phyloP scores from a whole-genome alignment of 2,888 invertebrate species.

The Drosophila fungiperda region DNA sequence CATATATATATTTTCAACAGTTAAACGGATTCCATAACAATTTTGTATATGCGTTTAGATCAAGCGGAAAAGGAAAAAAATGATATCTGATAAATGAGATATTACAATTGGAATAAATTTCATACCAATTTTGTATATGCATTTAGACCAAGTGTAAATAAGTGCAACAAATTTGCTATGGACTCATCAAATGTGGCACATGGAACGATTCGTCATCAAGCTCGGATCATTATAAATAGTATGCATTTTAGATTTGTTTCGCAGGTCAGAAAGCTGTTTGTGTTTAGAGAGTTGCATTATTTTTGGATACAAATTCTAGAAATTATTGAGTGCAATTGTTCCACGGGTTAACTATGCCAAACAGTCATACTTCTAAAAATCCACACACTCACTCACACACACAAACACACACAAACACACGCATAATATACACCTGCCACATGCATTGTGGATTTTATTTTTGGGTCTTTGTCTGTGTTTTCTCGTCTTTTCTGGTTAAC shows the following conservation, averaged over 20 bases:
- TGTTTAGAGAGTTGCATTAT: slow-evolving; percentile 21
- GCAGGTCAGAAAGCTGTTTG: slow-evolving; percentile 16
- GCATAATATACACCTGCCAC: slow-evolving; percentile 50
- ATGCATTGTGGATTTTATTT: slow-evolving; percentile 65
- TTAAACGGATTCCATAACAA: not conserved
- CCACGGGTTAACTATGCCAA: slow-evolving; percentile 46
- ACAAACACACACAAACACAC: slow-evolving; percentile 12
- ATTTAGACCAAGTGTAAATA: not conserved
- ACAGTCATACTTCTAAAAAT: slow-evolving; percentile 5
- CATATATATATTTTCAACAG: not conserved
- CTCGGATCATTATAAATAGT: slow-evolving; percentile 22
- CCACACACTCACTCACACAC: not conserved
- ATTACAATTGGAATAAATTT: not conserved
- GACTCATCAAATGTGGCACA: not conserved
- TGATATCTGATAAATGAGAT: not conserved
- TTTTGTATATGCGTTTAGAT: not conserved
- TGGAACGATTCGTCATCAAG: slow-evolving; percentile 14
- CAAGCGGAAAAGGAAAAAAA: not conserved
- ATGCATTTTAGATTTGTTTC: slow-evolving; percentile 2
- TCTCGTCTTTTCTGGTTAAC: slow-evolving; percentile 62
- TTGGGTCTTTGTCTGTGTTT: slow-evolving; percentile 59
- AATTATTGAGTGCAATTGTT: slow-evolving; percentile 61
- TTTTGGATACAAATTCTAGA: slow-evolving; percentile 55
- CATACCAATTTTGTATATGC: not conserved
- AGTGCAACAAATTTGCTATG: not conserved